Base-by-base conservation (phyloP, 1,140 invertebrate species). In the Aporrectodea caliginosa region DNA sequence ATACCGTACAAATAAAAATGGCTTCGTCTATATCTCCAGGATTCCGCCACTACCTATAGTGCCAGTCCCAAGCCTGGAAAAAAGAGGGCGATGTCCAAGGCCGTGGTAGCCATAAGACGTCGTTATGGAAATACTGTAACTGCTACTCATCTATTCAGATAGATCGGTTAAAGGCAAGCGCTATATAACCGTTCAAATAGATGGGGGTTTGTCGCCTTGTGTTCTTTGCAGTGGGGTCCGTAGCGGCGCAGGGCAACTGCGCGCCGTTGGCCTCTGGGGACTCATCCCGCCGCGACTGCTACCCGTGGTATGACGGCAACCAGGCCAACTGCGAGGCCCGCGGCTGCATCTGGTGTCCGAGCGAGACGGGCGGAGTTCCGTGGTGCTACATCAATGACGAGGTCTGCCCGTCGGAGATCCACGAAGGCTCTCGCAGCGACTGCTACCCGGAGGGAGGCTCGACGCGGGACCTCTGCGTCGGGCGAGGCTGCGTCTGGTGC, bases 361-460 rank as follows among this genome's bases (percentile, higher is more conserved):
- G 43, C 43, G 43, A 22, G 22, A 58, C 43, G 43, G 70, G 2
- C 70, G 70, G 31, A 2, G 70, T 27, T 12, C 70, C 70, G n/a
- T 72, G 70, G 70, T 72, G 70, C 70, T 72, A 12, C 70, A 32
- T 32, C 70, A 27, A 72, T 27, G 70, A 72, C 70, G 58, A 77
- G 16, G 33, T 69, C 32, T 75, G 73, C 32, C 73, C 73, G 14
- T 27, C 30, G 73, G 73, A 75, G n/a, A 35, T 75, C 27, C 73
- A 14, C 2, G 74, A 81, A 32, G 31, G 16, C 0, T 78, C 77
- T 30, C 69, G 84, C 12, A 69, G 83, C 16, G 83, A 84, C 74
- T 85, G 85, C 78, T 82, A 80, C 43, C 84, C 85, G n/a, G 84
- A 84, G n/a, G 32, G 78, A 2, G 78, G 77, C 31, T 73, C 79